Evolutionary conservation across 2,888 invertebrate genomes (phyloP), one percentile per base, ranked within the genome.

Genomic region (Stenoptilia bipunctidactyla): DNA sequence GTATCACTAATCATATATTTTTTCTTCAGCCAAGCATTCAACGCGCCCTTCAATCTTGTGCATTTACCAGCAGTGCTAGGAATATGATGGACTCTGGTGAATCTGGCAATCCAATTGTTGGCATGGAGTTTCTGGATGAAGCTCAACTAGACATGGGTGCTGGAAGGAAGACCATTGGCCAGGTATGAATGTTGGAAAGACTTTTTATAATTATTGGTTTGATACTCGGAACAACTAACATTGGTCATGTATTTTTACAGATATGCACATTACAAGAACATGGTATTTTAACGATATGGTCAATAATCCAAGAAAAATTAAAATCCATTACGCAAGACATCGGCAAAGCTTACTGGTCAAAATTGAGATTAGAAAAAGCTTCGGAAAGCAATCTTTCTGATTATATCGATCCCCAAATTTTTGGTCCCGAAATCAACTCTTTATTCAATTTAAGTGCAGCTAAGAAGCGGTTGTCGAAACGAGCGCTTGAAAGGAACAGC

Each of bases 291-390:
- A 66, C 66, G 39, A 61, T 75, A 48, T 84, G 82, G 79, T 67
- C 63, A 0, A 66, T 84, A 48, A 55, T 74, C 15, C 72, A 74
- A 55, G 72, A 79, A 14, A 80, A 62, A 49, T 44, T 51, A 0
- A 62, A 60, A 48, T 49, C 44, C 1, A 27, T 42, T 1, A 39
- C 48, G 0, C 48, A 48, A 10, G 79, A 82, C 15, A 59, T 72
- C 0, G 79, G 80, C 2, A 75, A 71, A 51, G 73, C 82, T 0
- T 75, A 56, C 42, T 74, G 75, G 67, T 79, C 83, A 0, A 75
- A 63, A 63, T 59, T 75, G 41, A 72, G 60, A 40, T 46, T 80
- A 4, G 72, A 77, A 45, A 70, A 58, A 45, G 53, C 46, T 1
- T 73, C 77, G 55, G 65, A 56, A 0, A 64, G 82, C 20, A 45